Percentiles rank a stretch among this genome's conserved stretches.
phyloP scores from a whole-genome alignment of 2,797 vertebrate genomes.

The Poecile montanus region DNA sequence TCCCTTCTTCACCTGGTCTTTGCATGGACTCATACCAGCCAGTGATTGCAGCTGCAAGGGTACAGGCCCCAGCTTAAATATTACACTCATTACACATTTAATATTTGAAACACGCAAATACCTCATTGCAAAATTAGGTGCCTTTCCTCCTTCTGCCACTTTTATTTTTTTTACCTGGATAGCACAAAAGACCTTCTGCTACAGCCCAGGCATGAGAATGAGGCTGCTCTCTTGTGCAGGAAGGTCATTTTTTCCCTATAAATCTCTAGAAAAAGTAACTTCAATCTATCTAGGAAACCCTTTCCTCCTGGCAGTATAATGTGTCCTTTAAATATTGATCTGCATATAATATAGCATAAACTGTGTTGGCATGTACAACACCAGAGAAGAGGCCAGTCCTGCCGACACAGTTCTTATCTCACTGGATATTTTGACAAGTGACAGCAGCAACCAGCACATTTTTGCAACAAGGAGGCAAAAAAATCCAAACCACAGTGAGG shows the following conservation, averaged over 20 bases:
- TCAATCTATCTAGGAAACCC: slow-evolving; percentile 11
- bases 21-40: not conserved
- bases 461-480: not conserved
- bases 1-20: not conserved
- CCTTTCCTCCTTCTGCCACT: not conserved
- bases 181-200: not conserved
- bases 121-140: not conserved
- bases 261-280: slow-evolving; percentile 1
- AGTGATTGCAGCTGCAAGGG: not conserved
- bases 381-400: not conserved
- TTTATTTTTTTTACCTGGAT: not conserved
- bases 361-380: not conserved
- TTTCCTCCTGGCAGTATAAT: slow-evolving; percentile 6
- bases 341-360: slow-evolving; percentile 2
- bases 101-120: not conserved
- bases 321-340: slow-evolving; percentile 57
- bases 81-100: not conserved
- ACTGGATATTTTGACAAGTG: slow-evolving; percentile 39
- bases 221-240: not conserved
- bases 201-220: not conserved
- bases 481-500: not conserved
- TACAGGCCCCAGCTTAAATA: not conserved
- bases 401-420: slow-evolving; percentile 24
- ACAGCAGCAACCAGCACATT: slow-evolving; percentile 6
- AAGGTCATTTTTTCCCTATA: not conserved